Base-by-base conservation (phyloP, 2,797 vertebrate species). In the Acipenser oxyrinchus region DNA sequence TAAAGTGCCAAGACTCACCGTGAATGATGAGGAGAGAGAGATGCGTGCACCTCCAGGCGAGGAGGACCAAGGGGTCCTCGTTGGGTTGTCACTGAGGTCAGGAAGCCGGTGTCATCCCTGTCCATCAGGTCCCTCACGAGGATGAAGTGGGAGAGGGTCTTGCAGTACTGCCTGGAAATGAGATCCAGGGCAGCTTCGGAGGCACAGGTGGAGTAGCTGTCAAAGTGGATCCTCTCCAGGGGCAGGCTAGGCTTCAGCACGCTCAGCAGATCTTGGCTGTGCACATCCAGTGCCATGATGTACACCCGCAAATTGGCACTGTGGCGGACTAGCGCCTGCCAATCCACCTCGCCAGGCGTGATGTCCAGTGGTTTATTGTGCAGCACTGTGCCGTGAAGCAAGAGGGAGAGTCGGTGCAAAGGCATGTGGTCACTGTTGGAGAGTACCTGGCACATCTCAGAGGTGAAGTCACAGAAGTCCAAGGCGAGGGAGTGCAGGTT, bases 201-300 rank as follows among this genome's bases (percentile, higher is more conserved):
- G 84, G 97, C 93, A 73, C 90, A 89, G 37, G 92, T 91, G 79
- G 89, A 87, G 79, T 95, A 99, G 84, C 95, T 96, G 83, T 99
- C 97, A 69, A 99, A 92, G 79, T 99, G 97, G 82, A 99, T 93
- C 76, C 95, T 92, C 88, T 98, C 94, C 79, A 99, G 83, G 1
- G 97, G 97, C 74, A 99, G 90, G 85, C 94, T 95, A 62, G 97
- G 97, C 86, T 99, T 99, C 65, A 99, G 89, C 84, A 97, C 91
- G 78, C 92, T 86, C 76, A 98, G 85, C 86, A 99, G 93, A 81
- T 96, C 94, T 58, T 94, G 91, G 77, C 89, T 94, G 82, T 93
- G 89, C 63, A 97, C 90, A 79, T 99, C 95, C 83, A 98, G 92
- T 60, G 91, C 94, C 95, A 99, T 96, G 79, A 99, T 82, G 81